These are phyloP conservation scores for Lithobates pipiens DNA, from an alignment of 2,797 vertebrate species.

Conservation along the genomic window DNA sequence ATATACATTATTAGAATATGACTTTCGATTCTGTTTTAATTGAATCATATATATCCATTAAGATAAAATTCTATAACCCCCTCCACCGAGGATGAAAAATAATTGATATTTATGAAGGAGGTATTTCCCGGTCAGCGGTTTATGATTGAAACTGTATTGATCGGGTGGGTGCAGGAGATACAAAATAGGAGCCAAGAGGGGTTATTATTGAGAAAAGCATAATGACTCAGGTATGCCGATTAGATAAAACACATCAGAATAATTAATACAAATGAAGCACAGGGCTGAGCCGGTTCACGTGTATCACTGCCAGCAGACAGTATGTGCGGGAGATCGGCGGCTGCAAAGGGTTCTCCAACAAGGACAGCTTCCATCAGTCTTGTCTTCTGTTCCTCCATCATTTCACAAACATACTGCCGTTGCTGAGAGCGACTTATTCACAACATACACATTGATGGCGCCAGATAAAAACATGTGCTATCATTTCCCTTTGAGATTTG, in stretches of 20 bases:
- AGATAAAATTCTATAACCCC: neutral
- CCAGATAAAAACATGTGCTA: no score
- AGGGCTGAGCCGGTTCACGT: neutral
- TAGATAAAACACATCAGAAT: neutral
- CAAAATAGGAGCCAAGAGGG: neutral
- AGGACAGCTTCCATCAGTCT: no score
- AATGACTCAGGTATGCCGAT: neutral
- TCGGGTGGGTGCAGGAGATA: neutral
- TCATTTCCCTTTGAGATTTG: no score
- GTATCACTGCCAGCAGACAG: neutral
- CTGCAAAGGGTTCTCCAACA: no score
- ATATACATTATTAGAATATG: neutral
- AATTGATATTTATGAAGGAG: neutral
- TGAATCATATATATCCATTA: neutral
- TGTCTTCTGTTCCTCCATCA: no score
- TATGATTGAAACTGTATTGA: neutral
- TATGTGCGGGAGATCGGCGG: neutral
- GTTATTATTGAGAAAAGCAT: neutral
- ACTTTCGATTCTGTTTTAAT: neutral
- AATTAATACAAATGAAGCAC: neutral
- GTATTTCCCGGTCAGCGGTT: neutral
- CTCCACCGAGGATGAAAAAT: neutral
- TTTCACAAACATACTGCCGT: no score
- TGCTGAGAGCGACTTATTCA: no score
- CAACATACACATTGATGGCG: no score